These are phyloP conservation scores for Lampris incognitus DNA, from an alignment of 2,113 vertebrate genomes.

Conservation along the genomic window DNA sequence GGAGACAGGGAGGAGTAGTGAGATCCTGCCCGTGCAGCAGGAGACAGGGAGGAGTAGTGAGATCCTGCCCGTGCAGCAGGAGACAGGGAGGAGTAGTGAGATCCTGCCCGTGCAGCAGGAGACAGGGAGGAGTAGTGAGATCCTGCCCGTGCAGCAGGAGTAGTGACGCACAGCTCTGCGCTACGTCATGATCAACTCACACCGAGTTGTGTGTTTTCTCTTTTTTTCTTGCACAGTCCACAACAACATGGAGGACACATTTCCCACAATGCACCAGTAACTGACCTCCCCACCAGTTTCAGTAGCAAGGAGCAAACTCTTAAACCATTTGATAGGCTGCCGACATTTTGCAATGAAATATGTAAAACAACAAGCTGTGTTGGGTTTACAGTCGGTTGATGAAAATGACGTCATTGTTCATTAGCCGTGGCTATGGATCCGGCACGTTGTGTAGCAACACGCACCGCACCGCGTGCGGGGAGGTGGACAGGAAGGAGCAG, in stretches of 20 bases:
- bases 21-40: too few species aligned
- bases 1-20: too few species aligned
- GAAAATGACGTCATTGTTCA: conserved; percentile 52
- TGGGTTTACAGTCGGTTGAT: conserved; percentile 37
- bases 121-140: too few species aligned
- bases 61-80: too few species aligned
- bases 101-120: too few species aligned
- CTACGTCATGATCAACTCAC: conserved; percentile 47
- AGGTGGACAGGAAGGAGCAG: too few species aligned
- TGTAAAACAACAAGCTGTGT: conserved; percentile 7
- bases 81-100: too few species aligned
- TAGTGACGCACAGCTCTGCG: conserved; percentile 59
- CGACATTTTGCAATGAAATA: conserved; percentile 3
- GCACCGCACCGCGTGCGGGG: neutral
- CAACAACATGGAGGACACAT: conserved; percentile 11
- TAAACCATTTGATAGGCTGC: neutral
- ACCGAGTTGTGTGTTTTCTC: conserved; percentile 9
- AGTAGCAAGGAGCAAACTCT: neutral
- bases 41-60: too few species aligned
- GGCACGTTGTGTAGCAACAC: conserved; percentile 28
- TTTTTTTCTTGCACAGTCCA: neutral
- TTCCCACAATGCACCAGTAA: conserved; percentile 46
- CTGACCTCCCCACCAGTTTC: neutral
- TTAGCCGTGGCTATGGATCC: conserved; percentile 5
- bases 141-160: conserved; percentile 29